Evolutionary conservation across 2,888 invertebrate genomes (phyloP).

Genomic region (Enoplolaimus lenunculus): DNA sequence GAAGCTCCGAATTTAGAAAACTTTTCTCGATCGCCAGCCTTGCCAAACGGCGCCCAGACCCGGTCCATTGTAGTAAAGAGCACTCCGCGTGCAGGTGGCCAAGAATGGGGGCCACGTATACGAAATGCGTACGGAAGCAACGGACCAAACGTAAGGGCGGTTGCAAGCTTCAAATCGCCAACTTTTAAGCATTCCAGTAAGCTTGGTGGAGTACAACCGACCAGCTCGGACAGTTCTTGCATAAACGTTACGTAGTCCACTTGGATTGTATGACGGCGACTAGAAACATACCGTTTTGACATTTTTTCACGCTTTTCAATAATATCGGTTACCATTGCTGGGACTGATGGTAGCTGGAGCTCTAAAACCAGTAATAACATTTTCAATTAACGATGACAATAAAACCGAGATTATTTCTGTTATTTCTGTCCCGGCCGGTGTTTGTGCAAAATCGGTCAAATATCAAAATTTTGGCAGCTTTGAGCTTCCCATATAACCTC

Average conservation of each 20-base stretch:
- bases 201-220: constrained; percentile 43
- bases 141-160: constrained; percentile 36
- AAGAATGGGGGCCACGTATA: constrained; percentile 41
- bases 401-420: too few relatives aligned
- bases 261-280: constrained; percentile 42
- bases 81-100: constrained; percentile 43
- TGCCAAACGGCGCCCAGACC: constrained; percentile 22
- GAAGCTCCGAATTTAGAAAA: too few relatives aligned
- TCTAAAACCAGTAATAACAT: too few relatives aligned
- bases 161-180: constrained; percentile 32
- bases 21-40: too few relatives aligned
- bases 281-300: constrained; percentile 31
- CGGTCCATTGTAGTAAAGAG: constrained; percentile 35
- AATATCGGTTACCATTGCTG: constrained; percentile 40
- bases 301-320: constrained; percentile 32
- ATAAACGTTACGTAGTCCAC: constrained; percentile 41
- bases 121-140: constrained; percentile 41
- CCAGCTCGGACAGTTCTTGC: constrained; percentile 43
- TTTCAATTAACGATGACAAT: too few relatives aligned
- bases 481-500: too few relatives aligned
- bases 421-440: too few relatives aligned
- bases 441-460: too few relatives aligned
- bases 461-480: too few relatives aligned
- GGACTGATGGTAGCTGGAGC: not conserved
- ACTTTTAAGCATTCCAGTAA: constrained; percentile 32